Evolutionary conservation across 1,140 invertebrate species (phyloP), one percentile per base, ranked within the genome.

Genomic region (Semibalanus balanoides): DNA sequence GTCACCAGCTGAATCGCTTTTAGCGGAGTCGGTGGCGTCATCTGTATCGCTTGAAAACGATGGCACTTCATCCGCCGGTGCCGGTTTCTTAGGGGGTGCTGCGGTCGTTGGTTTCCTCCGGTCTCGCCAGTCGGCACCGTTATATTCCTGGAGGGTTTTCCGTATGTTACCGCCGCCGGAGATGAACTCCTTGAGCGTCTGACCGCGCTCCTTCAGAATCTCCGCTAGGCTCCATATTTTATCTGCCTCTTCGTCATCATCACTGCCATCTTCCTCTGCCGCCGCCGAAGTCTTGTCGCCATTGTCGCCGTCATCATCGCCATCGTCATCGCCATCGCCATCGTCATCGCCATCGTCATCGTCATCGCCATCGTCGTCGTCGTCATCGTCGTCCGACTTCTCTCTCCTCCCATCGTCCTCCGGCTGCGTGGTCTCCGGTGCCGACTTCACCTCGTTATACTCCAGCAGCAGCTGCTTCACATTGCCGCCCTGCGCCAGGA

Each of bases 391-490:
- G 28, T n/a, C n/a, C n/a, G n/a, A n/a, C n/a, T n/a, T n/a, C n/a
- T n/a, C n/a, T n/a, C n/a, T n/a, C n/a, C n/a, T n/a, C n/a, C n/a
- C n/a, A n/a, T n/a, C n/a, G n/a, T n/a, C n/a, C n/a, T n/a, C n/a
- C n/a, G n/a, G n/a, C n/a, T n/a, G n/a, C n/a, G n/a, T n/a, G n/a
- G 69, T 3, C 25, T 27, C 22, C 22, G 69, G 22, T 14, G 9
- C 25, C 27, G 22, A 3, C 69, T 27, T 25, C 27, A 29, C 70
- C 28, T 19, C 29, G 70, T 72, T 72, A n/a, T 72, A 30, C 70
- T 72, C 70, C 0, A 72, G n/a, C 70, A 72, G 29, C 70, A 72
- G 29, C 70, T 72, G 70, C 29, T 72, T 72, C 11, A 72, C n/a
- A 30, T 30, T 30, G 11, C 70, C 70, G 0, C 70, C 70, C 28